Conservation (phyloP, 2,888 invertebrate genomes). For the Aspidapion aeneum region DNA sequence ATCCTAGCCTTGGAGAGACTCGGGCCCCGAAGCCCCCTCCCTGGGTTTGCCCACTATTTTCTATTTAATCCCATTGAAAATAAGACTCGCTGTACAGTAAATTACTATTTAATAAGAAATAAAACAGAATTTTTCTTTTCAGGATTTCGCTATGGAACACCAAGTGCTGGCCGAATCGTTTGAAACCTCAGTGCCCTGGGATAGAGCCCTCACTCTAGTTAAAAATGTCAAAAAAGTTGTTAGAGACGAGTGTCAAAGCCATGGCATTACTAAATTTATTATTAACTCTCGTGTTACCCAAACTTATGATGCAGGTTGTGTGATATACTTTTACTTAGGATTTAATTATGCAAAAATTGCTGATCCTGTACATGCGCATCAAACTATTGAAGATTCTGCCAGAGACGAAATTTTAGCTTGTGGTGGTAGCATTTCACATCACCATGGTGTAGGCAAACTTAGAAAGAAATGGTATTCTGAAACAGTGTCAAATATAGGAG, state of each 20-base stretch:
- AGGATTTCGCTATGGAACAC: slow-evolving; percentile 90
- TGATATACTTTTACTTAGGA: slow-evolving; percentile 67
- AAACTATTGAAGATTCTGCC: slow-evolving; percentile 82
- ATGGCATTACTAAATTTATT: slow-evolving; percentile 60
- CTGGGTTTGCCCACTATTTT: too few species aligned
- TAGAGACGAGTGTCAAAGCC: slow-evolving; percentile 56
- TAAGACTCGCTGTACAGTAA: too few species aligned
- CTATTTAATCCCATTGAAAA: too few species aligned
- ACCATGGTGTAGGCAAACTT: slow-evolving; percentile 94
- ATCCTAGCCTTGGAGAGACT: too few species aligned
- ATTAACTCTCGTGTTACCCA: slow-evolving; percentile 89
- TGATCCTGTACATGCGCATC: slow-evolving; percentile 85
- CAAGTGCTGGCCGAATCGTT: slow-evolving; percentile 93
- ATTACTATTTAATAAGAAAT: too few species aligned
- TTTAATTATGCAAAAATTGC: slow-evolving; percentile 52
- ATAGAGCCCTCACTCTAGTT: slow-evolving; percentile 77
- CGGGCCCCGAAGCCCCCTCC: too few species aligned
- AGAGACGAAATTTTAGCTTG: slow-evolving; percentile 88
- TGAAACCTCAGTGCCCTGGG: slow-evolving; percentile 99
- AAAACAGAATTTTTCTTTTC: slow-evolving; percentile 41
- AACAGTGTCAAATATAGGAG: slow-evolving; percentile 80
- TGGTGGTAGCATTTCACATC: slow-evolving; percentile 93
- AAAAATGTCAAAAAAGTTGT: slow-evolving; percentile 86
- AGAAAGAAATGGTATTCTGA: slow-evolving; percentile 82
- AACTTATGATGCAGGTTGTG: slow-evolving; percentile 96